Percentiles rank a stretch among this genome's conserved stretches.
These are phyloP conservation scores for Cataglyphis cursor DNA, from an alignment of 2,888 invertebrate genomes.

Conservation along the genomic window DNA sequence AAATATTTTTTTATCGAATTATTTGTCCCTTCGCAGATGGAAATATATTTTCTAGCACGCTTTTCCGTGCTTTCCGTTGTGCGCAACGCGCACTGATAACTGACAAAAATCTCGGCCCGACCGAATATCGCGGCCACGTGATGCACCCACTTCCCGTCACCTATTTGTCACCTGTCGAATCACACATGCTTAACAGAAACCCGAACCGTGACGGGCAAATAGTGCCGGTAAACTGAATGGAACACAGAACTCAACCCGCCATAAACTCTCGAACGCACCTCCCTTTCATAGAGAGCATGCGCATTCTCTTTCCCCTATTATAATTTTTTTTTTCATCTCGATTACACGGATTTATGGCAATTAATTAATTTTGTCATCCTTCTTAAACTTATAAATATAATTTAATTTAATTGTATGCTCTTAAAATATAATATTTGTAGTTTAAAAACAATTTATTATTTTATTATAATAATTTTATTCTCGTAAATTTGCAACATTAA, in stretches of 20 bases:
- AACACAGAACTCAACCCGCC: constrained; percentile 67
- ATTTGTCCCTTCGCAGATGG: neutral
- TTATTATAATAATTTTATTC: neutral
- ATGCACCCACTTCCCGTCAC: neutral
- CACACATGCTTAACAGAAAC: constrained; percentile 7
- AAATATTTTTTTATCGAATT: neutral
- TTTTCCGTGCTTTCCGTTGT: neutral
- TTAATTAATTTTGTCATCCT: constrained; percentile 12
- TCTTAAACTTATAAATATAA: neutral
- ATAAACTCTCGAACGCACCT: constrained; percentile 71
- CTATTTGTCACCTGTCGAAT: neutral
- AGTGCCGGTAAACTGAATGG: constrained; percentile 81
- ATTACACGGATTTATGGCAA: neutral
- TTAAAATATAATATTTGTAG: neutral
- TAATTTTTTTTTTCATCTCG: constrained; percentile 21
- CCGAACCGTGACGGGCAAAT: constrained; percentile 79
- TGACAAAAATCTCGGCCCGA: neutral
- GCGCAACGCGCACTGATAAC: neutral
- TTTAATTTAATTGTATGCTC: neutral
- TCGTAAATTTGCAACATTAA: neutral
- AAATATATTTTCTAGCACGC: neutral
- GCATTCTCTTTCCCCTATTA: constrained; percentile 33
- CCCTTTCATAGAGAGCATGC: constrained; percentile 64
- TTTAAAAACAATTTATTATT: neutral
- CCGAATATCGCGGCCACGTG: neutral